Conservation (phyloP, 2,113 vertebrate genomes). For the Anseranas semipalmata region DNA sequence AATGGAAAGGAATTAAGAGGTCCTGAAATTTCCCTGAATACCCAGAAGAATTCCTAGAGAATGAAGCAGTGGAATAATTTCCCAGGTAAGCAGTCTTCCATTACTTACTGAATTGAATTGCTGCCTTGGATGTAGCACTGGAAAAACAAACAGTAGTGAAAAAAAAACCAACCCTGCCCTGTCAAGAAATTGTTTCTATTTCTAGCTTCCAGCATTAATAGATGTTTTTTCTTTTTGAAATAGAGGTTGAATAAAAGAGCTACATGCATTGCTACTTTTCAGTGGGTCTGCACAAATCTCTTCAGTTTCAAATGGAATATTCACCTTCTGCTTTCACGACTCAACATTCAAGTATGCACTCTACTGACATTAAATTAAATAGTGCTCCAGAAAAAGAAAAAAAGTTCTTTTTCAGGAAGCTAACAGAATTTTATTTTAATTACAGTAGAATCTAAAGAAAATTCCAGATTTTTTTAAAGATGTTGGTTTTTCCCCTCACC, state of each 20-base stretch:
- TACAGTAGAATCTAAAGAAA: not conserved
- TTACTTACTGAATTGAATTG: slow-evolving; percentile 31
- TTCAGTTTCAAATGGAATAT: slow-evolving; percentile 9
- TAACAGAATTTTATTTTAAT: not conserved
- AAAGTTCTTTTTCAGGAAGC: not conserved
- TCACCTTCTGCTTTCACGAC: not conserved
- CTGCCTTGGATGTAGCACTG: not conserved
- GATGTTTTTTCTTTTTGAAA: not conserved
- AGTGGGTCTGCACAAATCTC: not conserved
- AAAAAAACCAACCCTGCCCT: not conserved
- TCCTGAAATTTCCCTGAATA: not conserved
- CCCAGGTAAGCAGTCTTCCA: not conserved
- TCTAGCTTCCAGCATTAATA: not conserved
- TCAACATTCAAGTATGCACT: not conserved
- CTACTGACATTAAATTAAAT: not conserved
- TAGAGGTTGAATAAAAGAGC: not conserved
- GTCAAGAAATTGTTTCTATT: not conserved
- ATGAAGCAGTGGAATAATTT: slow-evolving; percentile 12
- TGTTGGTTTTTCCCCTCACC: not conserved
- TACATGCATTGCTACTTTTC: not conserved
- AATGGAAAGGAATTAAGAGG: not conserved
- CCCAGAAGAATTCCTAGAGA: slow-evolving; percentile 8
- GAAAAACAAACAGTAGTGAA: slow-evolving; percentile 14
- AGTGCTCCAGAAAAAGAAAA: not conserved
- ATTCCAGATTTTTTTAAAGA: not conserved